Evolutionary conservation across 2,888 invertebrate genomes (phyloP).

Genomic region (Cephus sareptanus): DNA sequence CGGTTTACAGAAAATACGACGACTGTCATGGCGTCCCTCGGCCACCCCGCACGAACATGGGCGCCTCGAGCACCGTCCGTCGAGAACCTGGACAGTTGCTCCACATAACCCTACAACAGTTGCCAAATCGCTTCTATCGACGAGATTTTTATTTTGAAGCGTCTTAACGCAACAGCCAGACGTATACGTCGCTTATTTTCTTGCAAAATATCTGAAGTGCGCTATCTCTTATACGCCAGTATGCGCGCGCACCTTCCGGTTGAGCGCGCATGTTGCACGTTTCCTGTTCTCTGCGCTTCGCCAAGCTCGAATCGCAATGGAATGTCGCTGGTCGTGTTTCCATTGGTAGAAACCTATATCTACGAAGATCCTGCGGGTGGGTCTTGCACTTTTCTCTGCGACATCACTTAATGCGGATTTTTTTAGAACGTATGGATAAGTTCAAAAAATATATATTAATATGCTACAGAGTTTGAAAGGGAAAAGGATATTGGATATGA

Average conservation of each 20-base stretch:
- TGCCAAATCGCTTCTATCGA: not conserved
- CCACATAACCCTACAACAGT: not conserved
- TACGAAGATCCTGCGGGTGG: not conserved
- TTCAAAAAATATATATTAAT: not conserved
- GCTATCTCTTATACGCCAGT: not conserved
- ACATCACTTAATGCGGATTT: not conserved
- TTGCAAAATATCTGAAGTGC: not conserved
- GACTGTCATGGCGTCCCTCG: conserved; percentile 59
- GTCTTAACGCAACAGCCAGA: not conserved
- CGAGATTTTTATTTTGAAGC: not conserved
- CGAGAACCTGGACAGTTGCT: not conserved
- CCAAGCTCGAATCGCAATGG: conserved; percentile 9
- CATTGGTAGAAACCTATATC: not conserved
- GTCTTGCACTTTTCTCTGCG: not conserved
- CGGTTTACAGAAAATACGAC: conserved; percentile 54
- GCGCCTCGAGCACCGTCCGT: conserved; percentile 2
- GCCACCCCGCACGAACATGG: conserved; percentile 46
- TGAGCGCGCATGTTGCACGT: conserved; percentile 32
- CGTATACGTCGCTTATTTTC: not conserved
- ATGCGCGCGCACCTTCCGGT: conserved; percentile 49
- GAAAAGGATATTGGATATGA: not conserved
- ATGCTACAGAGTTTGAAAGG: not conserved
- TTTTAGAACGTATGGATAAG: not conserved
- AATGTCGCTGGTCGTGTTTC: conserved; percentile 4
- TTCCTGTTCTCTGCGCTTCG: conserved; percentile 1